Base-by-base conservation (phyloP, 1,140 invertebrate species). In the Cheumatopsyche charites region DNA sequence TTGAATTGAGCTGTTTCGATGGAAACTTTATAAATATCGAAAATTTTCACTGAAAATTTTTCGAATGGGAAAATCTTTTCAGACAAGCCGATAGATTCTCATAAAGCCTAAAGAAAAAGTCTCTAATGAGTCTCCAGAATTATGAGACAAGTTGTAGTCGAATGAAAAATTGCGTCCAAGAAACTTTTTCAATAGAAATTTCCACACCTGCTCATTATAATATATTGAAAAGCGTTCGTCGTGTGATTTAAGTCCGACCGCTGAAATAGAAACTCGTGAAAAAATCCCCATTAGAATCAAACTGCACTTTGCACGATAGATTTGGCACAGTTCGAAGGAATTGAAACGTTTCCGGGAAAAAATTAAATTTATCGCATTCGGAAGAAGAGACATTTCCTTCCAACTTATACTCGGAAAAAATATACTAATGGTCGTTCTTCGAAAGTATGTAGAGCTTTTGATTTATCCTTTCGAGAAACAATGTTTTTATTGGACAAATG, bases 121-220 rank as follows among this genome's bases (percentile, higher is more conserved):
- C n/a, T n/a, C 6, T 66, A 66, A 66, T 45, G 58, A 70, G 49
- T 70, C 67, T 61, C 49, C 25, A 68, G 58, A 70, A 70, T 70
- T 70, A 61, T 61, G 26, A 25, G 21, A 70, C 63, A 70, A 70
- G 67, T 70, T 70, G 25, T 47, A 19, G 25, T 17, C 36, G 52
- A 41, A 70, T 70, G 67, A 70, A 70, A 63, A 71, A 70, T 62
- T 13, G 29, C 13, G n/a, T 1, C 15, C 25, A 29, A 15, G 43
- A 70, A 62, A 70, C 26, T 62, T 70, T 70, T 70, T 52, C 68
- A 62, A 70, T 70, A 47, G 68, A 70, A 70, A 70, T 21, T 62
- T 19, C 21, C 23, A 71, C 69, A 71, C 69, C 69, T 71, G 69
- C 58, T 63, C 61, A 68, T 36, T 36, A 36, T 36, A 36, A 36